Evolutionary conservation across 2,797 vertebrate species (phyloP).

Genomic region (Chaetophractus vellerosus): DNA sequence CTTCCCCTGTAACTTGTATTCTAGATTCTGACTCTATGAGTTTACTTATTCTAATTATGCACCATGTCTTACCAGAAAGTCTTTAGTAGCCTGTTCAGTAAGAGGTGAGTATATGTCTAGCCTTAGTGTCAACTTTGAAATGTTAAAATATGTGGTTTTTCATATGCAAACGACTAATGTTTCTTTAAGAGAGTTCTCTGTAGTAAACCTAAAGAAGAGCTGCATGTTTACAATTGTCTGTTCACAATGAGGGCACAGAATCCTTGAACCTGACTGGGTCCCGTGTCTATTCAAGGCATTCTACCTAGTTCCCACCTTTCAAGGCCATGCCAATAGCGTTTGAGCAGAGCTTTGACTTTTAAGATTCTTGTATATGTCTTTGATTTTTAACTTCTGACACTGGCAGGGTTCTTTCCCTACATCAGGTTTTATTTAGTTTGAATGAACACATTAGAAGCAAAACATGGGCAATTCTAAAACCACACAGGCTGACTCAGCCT

Average conservation of each 20-base stretch:
- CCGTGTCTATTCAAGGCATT: not conserved
- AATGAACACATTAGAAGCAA: not conserved
- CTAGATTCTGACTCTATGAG: too few relatives aligned
- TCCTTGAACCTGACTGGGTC: not conserved
- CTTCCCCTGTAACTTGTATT: too few relatives aligned
- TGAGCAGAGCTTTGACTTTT: not conserved
- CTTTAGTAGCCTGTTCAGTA: not conserved
- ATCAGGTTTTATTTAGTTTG: slow-evolving; percentile 41
- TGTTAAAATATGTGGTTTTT: not conserved
- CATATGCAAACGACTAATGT: not conserved
- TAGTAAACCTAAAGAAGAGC: not conserved
- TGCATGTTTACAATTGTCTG: not conserved
- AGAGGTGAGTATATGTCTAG: not conserved
- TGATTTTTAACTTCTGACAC: slow-evolving; percentile 19
- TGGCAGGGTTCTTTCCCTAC: not conserved
- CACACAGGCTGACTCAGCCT: not conserved
- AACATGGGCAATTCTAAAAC: slow-evolving; percentile 9
- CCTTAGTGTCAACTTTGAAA: slow-evolving; percentile 10
- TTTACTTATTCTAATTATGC: too few relatives aligned
- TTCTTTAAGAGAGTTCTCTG: slow-evolving; percentile 2
- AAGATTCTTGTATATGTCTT: not conserved
- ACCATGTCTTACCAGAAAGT: not conserved
- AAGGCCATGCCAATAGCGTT: not conserved
- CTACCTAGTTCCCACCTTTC: not conserved
- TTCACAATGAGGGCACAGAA: not conserved